Base-by-base conservation (phyloP, 2,113 vertebrate genomes). In the Henicopernis longicauda region DNA sequence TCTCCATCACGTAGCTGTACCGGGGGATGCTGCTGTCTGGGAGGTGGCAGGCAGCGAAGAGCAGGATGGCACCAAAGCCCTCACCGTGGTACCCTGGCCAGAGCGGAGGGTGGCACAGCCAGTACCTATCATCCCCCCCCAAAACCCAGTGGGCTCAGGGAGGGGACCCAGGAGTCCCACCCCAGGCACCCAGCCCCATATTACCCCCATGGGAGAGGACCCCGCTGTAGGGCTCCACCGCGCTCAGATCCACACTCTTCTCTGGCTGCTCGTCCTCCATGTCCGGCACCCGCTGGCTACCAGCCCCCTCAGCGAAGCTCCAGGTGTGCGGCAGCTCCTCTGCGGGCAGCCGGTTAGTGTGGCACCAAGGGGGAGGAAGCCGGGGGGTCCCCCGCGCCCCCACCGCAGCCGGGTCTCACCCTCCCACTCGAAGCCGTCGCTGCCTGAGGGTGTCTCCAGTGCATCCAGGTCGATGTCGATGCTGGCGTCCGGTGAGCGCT, bases 1-100 rank as follows among this genome's bases (percentile, higher is more conserved):
- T 98, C 58, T 99, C 99, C 99, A 99, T 99, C 70, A 99, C 94
- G 10, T 99, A 99, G n/a, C 98, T 82, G 9, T 99, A 99, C 94
- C 97, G 76, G 34, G 98, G 98, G 65, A 98, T 93, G 36, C 97
- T 98, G 95, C 98, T 98, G 54, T 98, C 98, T 0, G 99, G 99
- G 52, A 99, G 97, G 78, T 98, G 98, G 73, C 98, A 99, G 59
- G 98, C 98, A 9, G 98, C 98, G 34, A 99, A 98, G 70, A 98
- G 93, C 65, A 99, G 98, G 89, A 99, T 97, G 61, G 98, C 98
- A 2, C 98, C 98, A 82, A 98, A 98, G 38, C 98, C 98, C 8
- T 99, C 98, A 0, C 98, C 97, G 54, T 98, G 98, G 95, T 99
- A 98, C 92, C 99, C 99, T 99, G 93, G n/a, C 49, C 72, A 4